These are phyloP conservation scores for Lynx canadensis DNA, from an alignment of 2,113 vertebrate species.

Conservation along the genomic window DNA sequence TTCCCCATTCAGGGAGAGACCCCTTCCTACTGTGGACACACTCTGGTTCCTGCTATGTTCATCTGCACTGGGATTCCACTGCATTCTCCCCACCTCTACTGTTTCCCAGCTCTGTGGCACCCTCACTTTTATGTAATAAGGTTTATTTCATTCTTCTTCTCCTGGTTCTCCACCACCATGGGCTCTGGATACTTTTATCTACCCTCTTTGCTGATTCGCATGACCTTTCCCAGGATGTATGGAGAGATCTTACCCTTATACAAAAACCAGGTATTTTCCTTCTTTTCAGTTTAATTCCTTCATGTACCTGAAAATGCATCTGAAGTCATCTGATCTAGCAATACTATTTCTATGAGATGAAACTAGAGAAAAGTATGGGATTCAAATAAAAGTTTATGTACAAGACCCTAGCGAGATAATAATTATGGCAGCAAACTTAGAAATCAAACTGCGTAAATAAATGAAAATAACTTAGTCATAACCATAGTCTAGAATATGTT, in stretches of 20 bases:
- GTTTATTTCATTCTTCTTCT: background rate
- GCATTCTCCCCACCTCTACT: fast-evolving
- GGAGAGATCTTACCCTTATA: background rate
- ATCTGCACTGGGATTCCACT: fast-evolving
- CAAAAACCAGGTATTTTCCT: background rate
- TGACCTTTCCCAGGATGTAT: background rate
- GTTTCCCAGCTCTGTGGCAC: background rate
- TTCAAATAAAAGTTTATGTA: background rate
- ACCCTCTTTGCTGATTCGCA: background rate
- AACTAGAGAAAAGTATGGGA: background rate
- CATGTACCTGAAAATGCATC: background rate
- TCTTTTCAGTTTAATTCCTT: background rate
- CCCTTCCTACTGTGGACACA: background rate
- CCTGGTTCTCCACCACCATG: background rate
- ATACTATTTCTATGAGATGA: background rate
- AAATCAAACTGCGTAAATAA: background rate
- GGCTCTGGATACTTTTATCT: background rate
- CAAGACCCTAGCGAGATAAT: background rate
- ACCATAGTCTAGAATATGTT: background rate
- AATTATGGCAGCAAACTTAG: background rate
- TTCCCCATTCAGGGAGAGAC: background rate
- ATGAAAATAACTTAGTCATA: background rate
- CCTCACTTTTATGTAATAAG: background rate
- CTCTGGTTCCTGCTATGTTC: too few species aligned
- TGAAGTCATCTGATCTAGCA: background rate